Evolutionary conservation across 2,888 invertebrate genomes (phyloP).

Genomic region (Sericinus montela): DNA sequence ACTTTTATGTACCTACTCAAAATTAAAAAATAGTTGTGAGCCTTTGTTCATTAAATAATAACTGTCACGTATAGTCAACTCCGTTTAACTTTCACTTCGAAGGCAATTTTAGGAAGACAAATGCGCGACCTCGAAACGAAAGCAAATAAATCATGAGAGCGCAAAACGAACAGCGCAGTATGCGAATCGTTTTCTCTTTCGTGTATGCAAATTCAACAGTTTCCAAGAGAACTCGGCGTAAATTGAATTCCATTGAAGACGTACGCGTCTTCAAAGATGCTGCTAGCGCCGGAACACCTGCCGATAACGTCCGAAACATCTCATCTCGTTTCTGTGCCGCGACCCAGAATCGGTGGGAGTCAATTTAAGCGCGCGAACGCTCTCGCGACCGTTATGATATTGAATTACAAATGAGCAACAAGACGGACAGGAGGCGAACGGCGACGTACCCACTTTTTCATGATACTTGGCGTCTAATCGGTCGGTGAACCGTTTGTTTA

Average conservation of each 20-base stretch:
- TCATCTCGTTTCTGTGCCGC: slow-evolving; percentile 45
- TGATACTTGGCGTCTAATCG: slow-evolving; percentile 59
- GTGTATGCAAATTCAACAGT: slow-evolving; percentile 38
- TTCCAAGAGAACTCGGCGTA: slow-evolving; percentile 10
- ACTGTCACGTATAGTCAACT: slow-evolving; percentile 45
- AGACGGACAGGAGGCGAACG: slow-evolving; percentile 38
- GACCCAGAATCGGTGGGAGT: slow-evolving; percentile 56
- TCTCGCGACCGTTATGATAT: slow-evolving; percentile 67
- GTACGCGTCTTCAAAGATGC: slow-evolving; percentile 14
- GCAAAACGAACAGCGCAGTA: slow-evolving; percentile 35
- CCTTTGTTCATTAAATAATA: slow-evolving; percentile 26
- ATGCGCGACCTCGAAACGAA: slow-evolving; percentile 57
- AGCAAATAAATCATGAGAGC: slow-evolving; percentile 59
- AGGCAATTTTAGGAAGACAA: slow-evolving; percentile 50
- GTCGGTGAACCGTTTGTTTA: slow-evolving; percentile 78
- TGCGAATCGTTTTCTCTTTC: slow-evolving; percentile 56
- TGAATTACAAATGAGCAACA: slow-evolving; percentile 66
- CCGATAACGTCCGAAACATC: slow-evolving; percentile 35
- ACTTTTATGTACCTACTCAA: slow-evolving; percentile 3
- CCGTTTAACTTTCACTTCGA: slow-evolving; percentile 61
- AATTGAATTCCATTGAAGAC: slow-evolving; percentile 13
- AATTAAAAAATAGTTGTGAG: slow-evolving; percentile 1
- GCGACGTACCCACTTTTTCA: slow-evolving; percentile 41
- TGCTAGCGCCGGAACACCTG: slow-evolving; percentile 17
- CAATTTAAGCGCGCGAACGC: slow-evolving; percentile 54